Evolutionary conservation across 2,113 vertebrate species (phyloP), one percentile per base, ranked within the genome.

Genomic region (Stegostoma tigrinum): DNA sequence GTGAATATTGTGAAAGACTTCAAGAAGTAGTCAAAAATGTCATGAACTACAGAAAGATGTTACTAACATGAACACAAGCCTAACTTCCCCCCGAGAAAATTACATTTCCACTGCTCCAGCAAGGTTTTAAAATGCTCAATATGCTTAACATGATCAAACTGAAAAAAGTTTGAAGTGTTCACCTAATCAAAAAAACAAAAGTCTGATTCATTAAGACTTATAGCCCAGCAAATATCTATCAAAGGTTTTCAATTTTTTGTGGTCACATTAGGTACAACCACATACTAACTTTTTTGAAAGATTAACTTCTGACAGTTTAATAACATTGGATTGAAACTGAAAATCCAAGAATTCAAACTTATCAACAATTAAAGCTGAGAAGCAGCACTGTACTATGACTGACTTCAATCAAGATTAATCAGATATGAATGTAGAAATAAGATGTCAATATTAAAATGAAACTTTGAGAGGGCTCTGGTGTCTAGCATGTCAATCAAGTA

Each of bases 361-460:
- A 66, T 91, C 61, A 91, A 91, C 64, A 27, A 30, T 14, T 55
- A 89, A 89, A 89, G 83, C 48, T 34, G 87, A 55, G 52, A 90
- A 64, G 14, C 52, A 17, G 21, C n/a, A 0, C 89, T 34, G 30
- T 64, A 91, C n/a, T 38, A 64, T 80, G 78, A 75, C 7, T 12
- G 72, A 75, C 34, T 75, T 75, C 34, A 75, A 75, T 34, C 72
- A 75, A 75, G 34, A 75, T 75, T 75, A 75, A 75, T 75, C 72
- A 34, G 72, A 75, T 75, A 17, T 17, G 17, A 61, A 90, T 34
- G 2, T 61, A 61, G 52, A 61, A 90, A 90, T 90, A 61, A 90
- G 61, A 90, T 90, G 52, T 90, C 27, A 61, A 90, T 34, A 4
- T 64, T 91, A 64, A 91, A 91, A 91, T 90, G 27, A 90, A 90